These are phyloP conservation scores for Congeria kusceri DNA, from an alignment of 2,888 invertebrate genomes.

Conservation along the genomic window DNA sequence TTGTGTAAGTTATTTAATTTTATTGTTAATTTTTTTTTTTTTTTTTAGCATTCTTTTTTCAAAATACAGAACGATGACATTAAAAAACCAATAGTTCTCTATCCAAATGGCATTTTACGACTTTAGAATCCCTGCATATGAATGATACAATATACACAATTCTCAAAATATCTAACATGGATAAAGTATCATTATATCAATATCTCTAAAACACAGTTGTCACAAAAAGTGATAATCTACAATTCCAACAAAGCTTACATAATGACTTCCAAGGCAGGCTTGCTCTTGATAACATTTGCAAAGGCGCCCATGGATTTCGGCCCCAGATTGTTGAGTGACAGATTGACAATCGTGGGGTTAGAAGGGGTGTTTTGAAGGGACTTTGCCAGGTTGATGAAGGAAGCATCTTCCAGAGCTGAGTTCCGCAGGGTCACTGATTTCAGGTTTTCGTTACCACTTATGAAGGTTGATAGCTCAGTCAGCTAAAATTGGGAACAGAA, in stretches of 20 bases:
- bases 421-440: conserved; percentile 72
- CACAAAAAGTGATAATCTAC: no score
- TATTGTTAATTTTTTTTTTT: no score
- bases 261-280: conserved; percentile 73
- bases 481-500: conserved; percentile 56
- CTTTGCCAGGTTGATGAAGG: conserved; percentile 62
- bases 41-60: no score
- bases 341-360: conserved; percentile 73
- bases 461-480: conserved; percentile 63
- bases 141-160: no score
- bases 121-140: no score
- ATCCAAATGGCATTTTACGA: no score
- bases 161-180: no score
- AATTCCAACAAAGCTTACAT: conserved; percentile 77
- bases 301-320: conserved; percentile 64
- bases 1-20: no score
- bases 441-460: conserved; percentile 61
- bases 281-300: conserved; percentile 64
- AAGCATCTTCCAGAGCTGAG: conserved; percentile 68
- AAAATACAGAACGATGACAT: no score
- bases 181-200: no score
- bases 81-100: no score
- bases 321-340: conserved; percentile 75
- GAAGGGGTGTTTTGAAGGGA: conserved; percentile 67
- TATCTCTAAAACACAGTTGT: no score